phyloP scores from a whole-genome alignment of 2,888 invertebrate genomes.

The Parnassius orleans region DNA sequence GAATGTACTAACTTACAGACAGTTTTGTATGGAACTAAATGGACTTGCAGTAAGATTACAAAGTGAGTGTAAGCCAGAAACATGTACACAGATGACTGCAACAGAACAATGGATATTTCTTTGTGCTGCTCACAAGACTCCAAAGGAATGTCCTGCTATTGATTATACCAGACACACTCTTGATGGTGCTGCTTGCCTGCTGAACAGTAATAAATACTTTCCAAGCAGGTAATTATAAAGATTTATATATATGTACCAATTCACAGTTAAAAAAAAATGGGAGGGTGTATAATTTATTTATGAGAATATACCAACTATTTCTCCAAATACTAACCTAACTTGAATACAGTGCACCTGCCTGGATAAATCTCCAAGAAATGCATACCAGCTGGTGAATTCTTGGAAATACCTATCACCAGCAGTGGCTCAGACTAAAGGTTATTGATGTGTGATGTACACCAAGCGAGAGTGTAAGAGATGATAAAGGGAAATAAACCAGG shows the following conservation, averaged over 20 bases:
- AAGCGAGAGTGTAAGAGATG: too few relatives aligned
- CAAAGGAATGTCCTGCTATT: conserved; percentile 99
- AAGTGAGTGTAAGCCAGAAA: conserved; percentile 97
- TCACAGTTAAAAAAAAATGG: too few relatives aligned
- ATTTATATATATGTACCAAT: not conserved
- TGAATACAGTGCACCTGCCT: too few relatives aligned
- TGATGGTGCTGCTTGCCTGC: conserved; percentile 98
- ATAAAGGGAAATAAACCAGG: too few relatives aligned
- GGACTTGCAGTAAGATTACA: conserved; percentile 98
- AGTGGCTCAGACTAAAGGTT: too few relatives aligned
- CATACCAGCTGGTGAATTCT: too few relatives aligned
- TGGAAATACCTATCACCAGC: too few relatives aligned
- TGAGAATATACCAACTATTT: too few relatives aligned
- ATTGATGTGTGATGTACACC: too few relatives aligned
- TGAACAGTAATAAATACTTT: conserved; percentile 99
- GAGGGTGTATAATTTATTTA: too few relatives aligned
- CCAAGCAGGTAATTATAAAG: conserved; percentile 90
- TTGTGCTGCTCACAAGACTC: conserved; percentile 99
- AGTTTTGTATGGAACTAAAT: conserved; percentile 99
- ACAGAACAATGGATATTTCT: conserved; percentile 99
- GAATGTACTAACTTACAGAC: conserved; percentile 67
- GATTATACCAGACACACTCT: conserved; percentile 99
- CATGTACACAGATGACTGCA: conserved; percentile 99
- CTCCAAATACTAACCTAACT: too few relatives aligned
- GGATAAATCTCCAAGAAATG: too few relatives aligned